These are phyloP conservation scores for human (Homo sapiens) DNA, from an alignment of 2,113 vertebrate species.

Conservation along the genomic window GRCh38 chr12:75979001-75979500, in stretches of 20 bases:
- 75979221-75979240: background rate
- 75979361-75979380: background rate
- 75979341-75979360: conserved; percentile 49
- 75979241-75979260: background rate
- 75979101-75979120: background rate
- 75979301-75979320: background rate
- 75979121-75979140: background rate
- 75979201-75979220: background rate
- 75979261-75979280: background rate
- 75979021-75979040: background rate
- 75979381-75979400: background rate
- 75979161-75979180: background rate
- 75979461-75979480: background rate
- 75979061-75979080: background rate
- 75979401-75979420: background rate
- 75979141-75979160: background rate
- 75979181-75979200: background rate
- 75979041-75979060: background rate
- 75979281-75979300: background rate
- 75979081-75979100: background rate
- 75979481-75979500: conserved; percentile 18
- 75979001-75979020: background rate
- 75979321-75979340: background rate
- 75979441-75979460: background rate
- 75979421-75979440: conserved; percentile 31